Base-by-base conservation (phyloP, 2,797 vertebrate species). In the Eremophila alpestris region DNA sequence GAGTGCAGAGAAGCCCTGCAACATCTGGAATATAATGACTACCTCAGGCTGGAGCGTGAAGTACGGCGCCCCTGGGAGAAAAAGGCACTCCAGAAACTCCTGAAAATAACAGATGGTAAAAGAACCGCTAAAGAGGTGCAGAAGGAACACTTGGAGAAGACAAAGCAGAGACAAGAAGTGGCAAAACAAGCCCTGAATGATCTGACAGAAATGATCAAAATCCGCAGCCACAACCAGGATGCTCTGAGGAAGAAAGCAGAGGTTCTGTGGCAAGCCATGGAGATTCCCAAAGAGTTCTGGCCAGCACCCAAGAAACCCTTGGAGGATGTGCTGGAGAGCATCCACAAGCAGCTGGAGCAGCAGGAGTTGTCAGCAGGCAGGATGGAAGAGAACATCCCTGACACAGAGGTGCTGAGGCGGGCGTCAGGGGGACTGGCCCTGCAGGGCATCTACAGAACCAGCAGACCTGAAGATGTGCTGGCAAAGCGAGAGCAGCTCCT, bases 371-470 rank as follows among this genome's bases (percentile, higher is more conserved):
- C 49, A 19, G 21, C 65, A 13, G 34, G 8, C 65, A 51, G 46
- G 27, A 30, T 2, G 34, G 11, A n/a, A n/a, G n/a, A 30, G 48
- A 51, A 23, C 48, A 51, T 51, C 34, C 34, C 48, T 30, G 65
- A 68, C 48, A 32, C 21, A 0, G 67, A 69, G 48, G 20, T 69
- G 27, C 67, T 69, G 67, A 52, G 21, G 36, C 5, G 11, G 27
- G 67, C 67, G 1, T 69, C 67, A 0, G 48, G 67, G 48, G 67
- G 67, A 17, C 76, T 98, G 64, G 97, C 97, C 34, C 88, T 98
- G 48, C 90, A 96, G 64, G 98, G 97, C 62, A 95, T 98, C 89
- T 98, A 97, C 62, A 92, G 87, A 81, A 96, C 77, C 32, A 89
- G 64, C 11, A 46, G 93, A 23, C 26, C 84, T 10, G 56, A 4